phyloP scores from a whole-genome alignment of 2,797 vertebrate species.

The Dendrocincla fuliginosa region DNA sequence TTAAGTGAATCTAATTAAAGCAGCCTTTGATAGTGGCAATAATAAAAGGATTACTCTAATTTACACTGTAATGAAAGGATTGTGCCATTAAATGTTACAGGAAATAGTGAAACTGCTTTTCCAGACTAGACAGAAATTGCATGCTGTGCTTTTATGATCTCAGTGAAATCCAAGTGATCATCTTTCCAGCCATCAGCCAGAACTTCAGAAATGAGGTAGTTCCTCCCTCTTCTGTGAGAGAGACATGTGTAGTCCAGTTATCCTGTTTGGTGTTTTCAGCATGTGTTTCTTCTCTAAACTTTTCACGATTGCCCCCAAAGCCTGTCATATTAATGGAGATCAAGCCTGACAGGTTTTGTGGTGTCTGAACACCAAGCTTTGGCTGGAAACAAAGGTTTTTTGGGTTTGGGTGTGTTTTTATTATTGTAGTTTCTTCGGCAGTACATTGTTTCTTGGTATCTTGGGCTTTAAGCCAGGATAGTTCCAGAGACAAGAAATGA shows the following conservation, averaged over 20 bases:
- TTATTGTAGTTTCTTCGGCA: constrained; percentile 33
- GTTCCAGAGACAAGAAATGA: constrained; percentile 47
- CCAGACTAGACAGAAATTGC: neutral
- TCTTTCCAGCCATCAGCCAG: neutral
- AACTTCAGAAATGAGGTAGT: neutral
- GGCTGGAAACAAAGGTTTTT: neutral
- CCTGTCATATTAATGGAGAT: neutral
- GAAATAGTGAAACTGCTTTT: constrained; percentile 14
- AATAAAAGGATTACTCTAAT: constrained; percentile 65
- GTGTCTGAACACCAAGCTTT: constrained; percentile 22
- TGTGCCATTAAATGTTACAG: constrained; percentile 14
- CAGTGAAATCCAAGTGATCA: neutral
- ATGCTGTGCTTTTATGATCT: neutral
- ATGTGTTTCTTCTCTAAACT: neutral
- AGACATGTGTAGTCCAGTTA: neutral
- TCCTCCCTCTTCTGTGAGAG: neutral
- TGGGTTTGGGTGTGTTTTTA: neutral
- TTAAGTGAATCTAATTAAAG: constrained; percentile 32
- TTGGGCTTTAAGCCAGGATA: constrained; percentile 35
- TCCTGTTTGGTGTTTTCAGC: neutral
- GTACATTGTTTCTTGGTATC: constrained; percentile 36
- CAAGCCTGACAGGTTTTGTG: constrained; percentile 20
- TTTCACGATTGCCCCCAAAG: neutral
- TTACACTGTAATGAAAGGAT: constrained; percentile 42
- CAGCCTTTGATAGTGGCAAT: constrained; percentile 45